These are phyloP conservation scores for Pycnomerus fuliginosus DNA, from an alignment of 2,888 invertebrate species.

Conservation along the genomic window DNA sequence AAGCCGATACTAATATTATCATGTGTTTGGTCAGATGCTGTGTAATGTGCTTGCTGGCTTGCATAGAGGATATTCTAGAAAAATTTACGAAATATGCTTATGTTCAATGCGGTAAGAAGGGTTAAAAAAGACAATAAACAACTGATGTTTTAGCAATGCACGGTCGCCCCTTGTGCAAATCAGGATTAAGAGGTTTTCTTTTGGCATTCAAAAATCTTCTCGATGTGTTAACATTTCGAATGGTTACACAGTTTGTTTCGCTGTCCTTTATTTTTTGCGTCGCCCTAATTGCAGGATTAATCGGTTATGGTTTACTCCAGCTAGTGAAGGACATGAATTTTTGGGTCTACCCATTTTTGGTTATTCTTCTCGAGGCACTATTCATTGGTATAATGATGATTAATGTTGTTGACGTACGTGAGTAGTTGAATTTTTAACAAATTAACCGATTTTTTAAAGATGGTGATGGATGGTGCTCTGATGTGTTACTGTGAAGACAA, in stretches of 20 bases:
- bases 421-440: too few species aligned
- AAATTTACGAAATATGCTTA: slow-evolving; percentile 5
- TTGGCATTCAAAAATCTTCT: slow-evolving; percentile 34
- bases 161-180: slow-evolving; percentile 35
- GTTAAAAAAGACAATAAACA: slow-evolving; percentile 1
- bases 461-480: slow-evolving; percentile 38
- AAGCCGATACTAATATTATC: too few species aligned
- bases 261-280: slow-evolving; percentile 27
- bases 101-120: slow-evolving; percentile 9
- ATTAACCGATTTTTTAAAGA: too few species aligned
- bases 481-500: slow-evolving; percentile 41
- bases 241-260: slow-evolving; percentile 36
- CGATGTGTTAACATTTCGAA: slow-evolving; percentile 34
- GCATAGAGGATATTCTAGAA: background rate
- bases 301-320: too few species aligned
- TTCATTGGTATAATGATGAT: too few species aligned
- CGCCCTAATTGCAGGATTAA: too few species aligned
- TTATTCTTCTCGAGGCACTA: too few species aligned
- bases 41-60: background rate
- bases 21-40: too few species aligned
- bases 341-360: too few species aligned
- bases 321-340: too few species aligned
- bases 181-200: slow-evolving; percentile 37
- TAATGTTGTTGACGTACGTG: too few species aligned
- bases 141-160: slow-evolving; percentile 39